Conservation (phyloP, 2,888 invertebrate genomes). For the Lasioglossum leucozonium region DNA sequence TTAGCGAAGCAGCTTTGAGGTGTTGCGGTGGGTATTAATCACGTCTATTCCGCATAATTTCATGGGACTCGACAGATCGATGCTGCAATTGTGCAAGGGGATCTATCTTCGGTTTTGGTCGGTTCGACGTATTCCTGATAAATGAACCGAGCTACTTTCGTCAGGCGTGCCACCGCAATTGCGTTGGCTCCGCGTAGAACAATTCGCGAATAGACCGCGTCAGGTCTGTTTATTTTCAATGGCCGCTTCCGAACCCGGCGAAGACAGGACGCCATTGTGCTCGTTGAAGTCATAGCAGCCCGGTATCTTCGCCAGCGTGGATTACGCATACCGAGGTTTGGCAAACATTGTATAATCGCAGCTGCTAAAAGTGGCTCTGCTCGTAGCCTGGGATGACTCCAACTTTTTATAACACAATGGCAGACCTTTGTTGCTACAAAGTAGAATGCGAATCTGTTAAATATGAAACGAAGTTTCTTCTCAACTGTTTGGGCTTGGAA, state of each 20-base stretch:
- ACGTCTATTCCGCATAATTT: slow-evolving; percentile 12
- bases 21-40: not conserved
- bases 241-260: slow-evolving; percentile 1
- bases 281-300: slow-evolving; percentile 7
- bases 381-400: slow-evolving; percentile 6
- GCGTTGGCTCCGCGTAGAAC: slow-evolving; percentile 40
- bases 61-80: slow-evolving; percentile 34
- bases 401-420: not conserved
- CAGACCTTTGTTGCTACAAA: not conserved
- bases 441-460: not conserved
- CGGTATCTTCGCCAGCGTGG: slow-evolving; percentile 10
- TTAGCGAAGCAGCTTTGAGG: slow-evolving; percentile 1
- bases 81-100: slow-evolving; percentile 28
- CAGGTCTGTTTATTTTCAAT: slow-evolving; percentile 50
- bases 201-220: slow-evolving; percentile 40
- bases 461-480: not conserved
- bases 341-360: slow-evolving; percentile 32
- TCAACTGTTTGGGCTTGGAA: not conserved
- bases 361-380: slow-evolving; percentile 39
- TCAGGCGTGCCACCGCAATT: slow-evolving; percentile 34
- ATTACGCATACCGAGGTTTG: slow-evolving; percentile 12
- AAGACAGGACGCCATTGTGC: slow-evolving; percentile 41
- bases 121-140: slow-evolving; percentile 39
- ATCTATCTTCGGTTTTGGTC: slow-evolving; percentile 11
- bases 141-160: slow-evolving; percentile 44